Base-by-base conservation (phyloP, 2,888 invertebrate genomes). In the Coelinius sp. region DNA sequence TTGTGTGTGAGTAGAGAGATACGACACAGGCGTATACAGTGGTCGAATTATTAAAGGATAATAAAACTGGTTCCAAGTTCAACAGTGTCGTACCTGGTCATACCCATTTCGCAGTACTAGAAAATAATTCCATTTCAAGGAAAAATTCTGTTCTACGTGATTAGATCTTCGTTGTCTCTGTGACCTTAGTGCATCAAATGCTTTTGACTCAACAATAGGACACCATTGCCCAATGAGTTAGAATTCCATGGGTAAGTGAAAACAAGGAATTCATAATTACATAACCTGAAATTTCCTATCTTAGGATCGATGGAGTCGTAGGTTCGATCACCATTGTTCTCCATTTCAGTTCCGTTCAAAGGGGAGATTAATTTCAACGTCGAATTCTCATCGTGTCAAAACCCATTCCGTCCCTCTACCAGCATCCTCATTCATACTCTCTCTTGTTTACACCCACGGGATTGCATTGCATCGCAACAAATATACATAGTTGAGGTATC, bases 311-410 rank as follows among this genome's bases (percentile, higher is more conserved):
- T 35, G 38, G 56, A 38, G 38, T 62, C 38, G 38, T 62, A 62
- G 38, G 38, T 62, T 62, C 56, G 62, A 62, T 38, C 35, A 38
- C 38, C 35, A 62, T 62, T 62, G 62, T 62, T 62, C 62, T 62
- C 62, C 62, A 38, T 62, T 62, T 62, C 62, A 62, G 35, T 62
- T 62, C 38, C 22, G 62, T 20, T 62, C 38, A 20, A 62, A 35
- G 62, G 62, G 62, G 38, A 62, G 62, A 62, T 62, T 62, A 62
- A 62, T 62, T 62, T 62, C 62, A 38, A 56, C 35, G 38, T 62
- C 62, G 62, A 62, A 62, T 62, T 62, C 62, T 38, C 62, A 62
- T 62, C 62, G 62, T 62, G 20, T 62, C 62, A 62, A 12, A 35
- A 38, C 38, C 27, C 62, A 62, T 62, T 62, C 49, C 65, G 46